A percentile compares a stretch with the other conserved stretches of the same genome.
phyloP scores from a whole-genome alignment of 2,888 invertebrate genomes.

The Limnephilus auricula region DNA sequence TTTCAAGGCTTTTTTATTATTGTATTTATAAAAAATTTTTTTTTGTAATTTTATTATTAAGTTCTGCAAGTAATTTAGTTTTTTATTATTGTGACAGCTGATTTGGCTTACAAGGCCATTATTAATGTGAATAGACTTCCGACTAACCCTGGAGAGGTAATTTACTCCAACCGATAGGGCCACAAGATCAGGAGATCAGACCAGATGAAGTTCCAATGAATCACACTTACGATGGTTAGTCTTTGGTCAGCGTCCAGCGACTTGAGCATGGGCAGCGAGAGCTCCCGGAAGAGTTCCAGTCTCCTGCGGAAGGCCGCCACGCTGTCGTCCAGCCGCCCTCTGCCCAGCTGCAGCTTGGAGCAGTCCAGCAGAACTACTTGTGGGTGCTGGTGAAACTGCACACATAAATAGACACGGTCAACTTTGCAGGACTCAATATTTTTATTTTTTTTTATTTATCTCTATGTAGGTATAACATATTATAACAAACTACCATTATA shows the following conservation, averaged over 20 bases:
- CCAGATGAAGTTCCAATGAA: not conserved
- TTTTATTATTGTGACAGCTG: too few species aligned
- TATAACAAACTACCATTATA: too few species aligned
- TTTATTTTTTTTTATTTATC: too few species aligned
- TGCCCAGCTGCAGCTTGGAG: conserved; percentile 91
- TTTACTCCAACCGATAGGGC: not conserved
- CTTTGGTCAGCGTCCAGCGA: conserved; percentile 88
- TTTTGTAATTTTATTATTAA: too few species aligned
- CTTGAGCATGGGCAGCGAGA: conserved; percentile 93
- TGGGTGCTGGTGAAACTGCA: conserved; percentile 86
- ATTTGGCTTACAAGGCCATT: too few species aligned
- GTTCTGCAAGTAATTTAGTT: too few species aligned
- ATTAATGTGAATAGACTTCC: too few species aligned
- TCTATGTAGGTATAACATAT: too few species aligned
- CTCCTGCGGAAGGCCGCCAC: conserved; percentile 90
- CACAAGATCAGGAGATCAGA: not conserved
- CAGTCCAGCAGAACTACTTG: conserved; percentile 92
- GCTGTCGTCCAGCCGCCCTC: conserved; percentile 90
- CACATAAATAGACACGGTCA: not conserved
- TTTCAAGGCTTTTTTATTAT: too few species aligned
- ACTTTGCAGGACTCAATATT: conserved; percentile 87
- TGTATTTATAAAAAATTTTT: too few species aligned
- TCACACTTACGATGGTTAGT: conserved; percentile 86
- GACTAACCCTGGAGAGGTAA: not conserved
- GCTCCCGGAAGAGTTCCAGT: conserved; percentile 91